Conservation (phyloP, 2,888 invertebrate species). For the Zhengitettix transpicula region DNA sequence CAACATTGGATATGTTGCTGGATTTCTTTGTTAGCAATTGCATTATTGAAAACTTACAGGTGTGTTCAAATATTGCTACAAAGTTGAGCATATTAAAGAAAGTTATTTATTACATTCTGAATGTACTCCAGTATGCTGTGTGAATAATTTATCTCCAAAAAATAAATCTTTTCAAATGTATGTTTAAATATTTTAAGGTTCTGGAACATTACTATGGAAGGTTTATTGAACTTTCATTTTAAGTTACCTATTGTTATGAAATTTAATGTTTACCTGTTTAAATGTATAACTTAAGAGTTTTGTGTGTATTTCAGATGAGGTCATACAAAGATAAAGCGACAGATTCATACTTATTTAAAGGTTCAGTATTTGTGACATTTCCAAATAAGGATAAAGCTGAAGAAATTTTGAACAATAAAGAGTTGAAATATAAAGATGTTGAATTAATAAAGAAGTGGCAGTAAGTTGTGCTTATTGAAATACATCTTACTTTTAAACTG, state of each 20-base stretch:
- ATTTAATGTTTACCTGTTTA: too few species aligned
- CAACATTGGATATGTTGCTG: slow-evolving; percentile 50
- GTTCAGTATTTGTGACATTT: slow-evolving; percentile 84
- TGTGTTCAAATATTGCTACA: neutral
- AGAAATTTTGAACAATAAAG: slow-evolving; percentile 52
- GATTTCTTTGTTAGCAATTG: slow-evolving; percentile 55
- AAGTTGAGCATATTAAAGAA: too few species aligned
- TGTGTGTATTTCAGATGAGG: slow-evolving; percentile 25
- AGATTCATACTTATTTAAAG: slow-evolving; percentile 61
- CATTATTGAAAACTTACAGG: slow-evolving; percentile 31
- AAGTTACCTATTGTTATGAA: too few species aligned
- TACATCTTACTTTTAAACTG: neutral
- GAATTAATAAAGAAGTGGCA: slow-evolving; percentile 53
- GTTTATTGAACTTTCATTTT: too few species aligned
- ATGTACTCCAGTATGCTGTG: too few species aligned
- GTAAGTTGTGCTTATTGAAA: slow-evolving; percentile 21
- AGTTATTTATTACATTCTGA: too few species aligned
- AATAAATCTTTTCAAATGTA: too few species aligned
- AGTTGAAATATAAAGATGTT: slow-evolving; percentile 47
- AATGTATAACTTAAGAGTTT: too few species aligned
- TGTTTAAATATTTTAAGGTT: too few species aligned
- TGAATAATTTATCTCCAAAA: too few species aligned
- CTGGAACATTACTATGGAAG: too few species aligned
- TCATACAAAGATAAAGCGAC: slow-evolving; percentile 42
- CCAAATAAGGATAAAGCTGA: slow-evolving; percentile 63